Conservation (phyloP, 2,888 invertebrate genomes). For the Agrochola lychnidis region DNA sequence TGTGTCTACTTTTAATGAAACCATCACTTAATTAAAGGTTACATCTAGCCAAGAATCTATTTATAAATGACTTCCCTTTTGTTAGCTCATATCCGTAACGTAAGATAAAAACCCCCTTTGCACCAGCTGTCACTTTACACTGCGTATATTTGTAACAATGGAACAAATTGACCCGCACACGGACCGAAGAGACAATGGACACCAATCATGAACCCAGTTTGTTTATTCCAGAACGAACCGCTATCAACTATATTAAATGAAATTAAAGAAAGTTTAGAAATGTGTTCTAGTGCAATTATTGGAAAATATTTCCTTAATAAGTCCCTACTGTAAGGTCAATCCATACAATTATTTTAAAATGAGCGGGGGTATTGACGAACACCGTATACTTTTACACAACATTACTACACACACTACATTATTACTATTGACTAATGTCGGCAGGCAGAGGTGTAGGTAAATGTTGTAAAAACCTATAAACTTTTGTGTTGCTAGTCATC, state of each 20-base stretch:
- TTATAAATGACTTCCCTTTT: background rate
- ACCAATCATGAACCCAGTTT: conserved; percentile 86
- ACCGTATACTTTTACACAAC: no score
- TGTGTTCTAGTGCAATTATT: conserved; percentile 1
- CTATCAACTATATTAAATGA: conserved; percentile 81
- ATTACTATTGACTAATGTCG: no score
- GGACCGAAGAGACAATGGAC: conserved; percentile 82
- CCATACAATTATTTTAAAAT: background rate
- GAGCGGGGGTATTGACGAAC: background rate
- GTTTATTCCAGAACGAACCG: conserved; percentile 76
- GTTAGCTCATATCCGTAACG: background rate
- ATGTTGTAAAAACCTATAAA: no score
- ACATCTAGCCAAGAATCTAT: background rate
- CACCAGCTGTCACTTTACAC: conserved; percentile 79
- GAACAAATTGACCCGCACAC: conserved; percentile 84
- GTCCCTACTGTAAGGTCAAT: background rate
- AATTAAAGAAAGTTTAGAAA: conserved; percentile 75
- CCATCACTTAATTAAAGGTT: background rate
- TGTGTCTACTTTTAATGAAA: background rate
- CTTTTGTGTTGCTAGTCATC: background rate
- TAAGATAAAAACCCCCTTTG: conserved; percentile 48
- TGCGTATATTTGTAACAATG: conserved; percentile 86
- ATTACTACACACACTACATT: no score
- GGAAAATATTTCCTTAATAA: background rate
- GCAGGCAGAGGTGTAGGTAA: no score